Conservation (phyloP, 2,113 vertebrate genomes). For the Amphiprion ocellaris region DNA sequence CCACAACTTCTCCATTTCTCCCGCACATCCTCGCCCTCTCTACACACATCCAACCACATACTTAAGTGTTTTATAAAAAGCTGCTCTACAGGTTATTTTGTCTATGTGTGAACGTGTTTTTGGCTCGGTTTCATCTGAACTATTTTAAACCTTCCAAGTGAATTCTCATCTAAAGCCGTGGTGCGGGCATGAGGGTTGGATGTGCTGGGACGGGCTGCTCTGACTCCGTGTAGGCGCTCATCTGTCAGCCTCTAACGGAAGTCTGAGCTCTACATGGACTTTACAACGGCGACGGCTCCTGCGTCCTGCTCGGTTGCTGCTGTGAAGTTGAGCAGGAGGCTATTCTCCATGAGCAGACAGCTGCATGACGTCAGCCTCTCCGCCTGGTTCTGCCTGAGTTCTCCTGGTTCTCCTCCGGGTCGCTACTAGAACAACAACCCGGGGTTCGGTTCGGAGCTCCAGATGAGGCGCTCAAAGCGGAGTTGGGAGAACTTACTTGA, state of each 20-base stretch:
- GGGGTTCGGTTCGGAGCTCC: background rate
- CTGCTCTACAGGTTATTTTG: slow-evolving; percentile 41
- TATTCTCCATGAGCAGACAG: background rate
- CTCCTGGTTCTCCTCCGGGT: background rate
- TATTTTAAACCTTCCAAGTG: background rate
- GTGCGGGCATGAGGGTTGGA: background rate
- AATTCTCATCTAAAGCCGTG: background rate
- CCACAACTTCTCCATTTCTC: background rate
- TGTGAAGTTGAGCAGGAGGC: slow-evolving; percentile 13
- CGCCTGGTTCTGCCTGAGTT: too few species aligned
- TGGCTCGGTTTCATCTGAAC: background rate
- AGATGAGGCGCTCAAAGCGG: background rate
- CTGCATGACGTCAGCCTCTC: slow-evolving; percentile 52
- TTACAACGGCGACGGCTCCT: too few species aligned
- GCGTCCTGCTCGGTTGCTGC: too few species aligned
- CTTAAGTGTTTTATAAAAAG: background rate
- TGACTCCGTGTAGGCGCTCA: too few species aligned
- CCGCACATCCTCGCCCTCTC: background rate
- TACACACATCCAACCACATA: background rate
- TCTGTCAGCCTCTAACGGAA: too few species aligned
- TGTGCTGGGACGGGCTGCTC: background rate
- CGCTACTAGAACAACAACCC: background rate
- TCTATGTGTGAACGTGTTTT: too few species aligned
- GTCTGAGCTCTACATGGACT: too few species aligned
- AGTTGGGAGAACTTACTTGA: slow-evolving; percentile 88